These are phyloP conservation scores for Donacobius atricapilla DNA, from an alignment of 2,113 vertebrate species.

Conservation along the genomic window DNA sequence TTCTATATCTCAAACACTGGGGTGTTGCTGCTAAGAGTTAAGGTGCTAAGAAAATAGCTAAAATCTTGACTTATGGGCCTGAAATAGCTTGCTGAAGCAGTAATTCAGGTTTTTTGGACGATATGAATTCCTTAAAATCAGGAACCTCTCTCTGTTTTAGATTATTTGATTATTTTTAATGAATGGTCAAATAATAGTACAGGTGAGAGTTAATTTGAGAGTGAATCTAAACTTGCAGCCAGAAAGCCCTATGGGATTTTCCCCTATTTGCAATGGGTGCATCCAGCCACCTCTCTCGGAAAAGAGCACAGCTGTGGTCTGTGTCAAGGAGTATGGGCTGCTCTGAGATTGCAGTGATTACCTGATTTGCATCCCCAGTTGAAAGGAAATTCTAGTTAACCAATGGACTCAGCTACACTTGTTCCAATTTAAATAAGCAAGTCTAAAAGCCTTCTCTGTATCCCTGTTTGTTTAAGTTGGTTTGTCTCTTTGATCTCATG, in stretches of 20 bases:
- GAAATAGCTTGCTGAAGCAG: constrained; percentile 27
- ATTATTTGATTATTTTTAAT: constrained; percentile 51
- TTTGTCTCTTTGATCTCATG: constrained; percentile 80
- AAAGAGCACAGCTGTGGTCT: background rate
- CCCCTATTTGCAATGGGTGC: background rate
- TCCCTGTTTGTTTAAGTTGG: constrained; percentile 79
- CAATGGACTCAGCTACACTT: constrained; percentile 50
- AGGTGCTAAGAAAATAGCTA: background rate
- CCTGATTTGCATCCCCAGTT: constrained; percentile 63
- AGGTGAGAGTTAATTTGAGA: constrained; percentile 7
- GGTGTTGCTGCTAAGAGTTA: background rate
- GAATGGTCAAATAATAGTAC: background rate
- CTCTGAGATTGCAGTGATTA: background rate
- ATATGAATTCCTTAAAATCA: background rate
- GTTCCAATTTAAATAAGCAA: constrained; percentile 60
- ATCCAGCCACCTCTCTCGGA: background rate
- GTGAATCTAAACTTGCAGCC: background rate
- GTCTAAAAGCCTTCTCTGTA: constrained; percentile 68
- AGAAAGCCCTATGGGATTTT: constrained; percentile 11
- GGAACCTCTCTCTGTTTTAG: background rate
- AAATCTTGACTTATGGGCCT: constrained; percentile 3
- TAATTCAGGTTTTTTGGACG: background rate
- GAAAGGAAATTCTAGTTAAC: constrained; percentile 67
- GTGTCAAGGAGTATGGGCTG: background rate
- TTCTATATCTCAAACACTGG: background rate